Conservation (phyloP, 2,797 vertebrate genomes). For the Kryptopterus vitreolus region DNA sequence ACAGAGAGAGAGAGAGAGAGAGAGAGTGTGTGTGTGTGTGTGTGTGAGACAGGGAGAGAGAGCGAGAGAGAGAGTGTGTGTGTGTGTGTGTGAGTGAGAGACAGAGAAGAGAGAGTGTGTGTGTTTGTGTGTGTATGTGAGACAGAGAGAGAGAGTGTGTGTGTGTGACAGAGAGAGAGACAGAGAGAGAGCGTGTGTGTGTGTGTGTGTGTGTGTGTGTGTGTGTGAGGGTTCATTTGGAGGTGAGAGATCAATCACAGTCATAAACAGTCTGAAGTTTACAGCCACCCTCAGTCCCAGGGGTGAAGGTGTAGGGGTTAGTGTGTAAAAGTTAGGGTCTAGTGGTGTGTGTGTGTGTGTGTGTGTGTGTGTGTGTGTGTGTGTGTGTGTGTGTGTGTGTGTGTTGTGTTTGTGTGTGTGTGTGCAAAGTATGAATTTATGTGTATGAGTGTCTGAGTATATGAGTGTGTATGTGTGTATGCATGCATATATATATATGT, state of each 20-base stretch:
- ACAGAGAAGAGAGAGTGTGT: neutral
- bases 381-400: neutral
- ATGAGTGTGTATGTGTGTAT: neutral
- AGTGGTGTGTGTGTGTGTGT: neutral
- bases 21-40: too few relatives aligned
- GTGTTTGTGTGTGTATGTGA: conserved; percentile 40
- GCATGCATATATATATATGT: neutral
- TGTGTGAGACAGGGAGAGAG: too few relatives aligned
- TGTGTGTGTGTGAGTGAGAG: too few relatives aligned
- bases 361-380: neutral
- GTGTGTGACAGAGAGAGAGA: too few relatives aligned
- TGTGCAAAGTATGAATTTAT: neutral
- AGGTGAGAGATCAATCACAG: conserved; percentile 77
- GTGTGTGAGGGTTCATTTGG: too few relatives aligned
- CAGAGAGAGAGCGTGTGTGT: too few relatives aligned
- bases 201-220: too few relatives aligned
- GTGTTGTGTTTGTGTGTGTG: neutral
- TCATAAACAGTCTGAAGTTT: conserved; percentile 79
- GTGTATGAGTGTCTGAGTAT: neutral
- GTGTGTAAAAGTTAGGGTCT: neutral
- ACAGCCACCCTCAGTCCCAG: conserved; percentile 50
- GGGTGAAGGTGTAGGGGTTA: neutral
- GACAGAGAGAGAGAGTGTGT: conserved; percentile 24
- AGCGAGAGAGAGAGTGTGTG: too few relatives aligned
- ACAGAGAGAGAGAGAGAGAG: too few relatives aligned